Evolutionary conservation across 2,888 invertebrate species (phyloP).

Genomic region (Dynastes tityus): DNA sequence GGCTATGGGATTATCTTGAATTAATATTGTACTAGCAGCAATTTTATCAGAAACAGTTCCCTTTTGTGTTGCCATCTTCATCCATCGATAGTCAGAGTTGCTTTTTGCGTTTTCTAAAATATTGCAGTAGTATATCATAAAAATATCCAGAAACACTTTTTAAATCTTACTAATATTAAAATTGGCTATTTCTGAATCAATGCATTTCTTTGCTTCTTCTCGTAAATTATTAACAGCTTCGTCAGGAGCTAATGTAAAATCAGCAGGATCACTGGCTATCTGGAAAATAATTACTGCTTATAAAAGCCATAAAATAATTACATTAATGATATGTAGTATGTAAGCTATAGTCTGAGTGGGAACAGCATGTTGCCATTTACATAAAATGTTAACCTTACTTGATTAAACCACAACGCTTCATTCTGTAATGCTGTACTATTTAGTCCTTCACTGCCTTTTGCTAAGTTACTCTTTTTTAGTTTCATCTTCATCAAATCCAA

Average conservation of each 20-base stretch:
- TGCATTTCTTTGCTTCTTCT: slow-evolving; percentile 78
- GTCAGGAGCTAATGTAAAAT: slow-evolving; percentile 70
- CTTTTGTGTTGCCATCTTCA: slow-evolving; percentile 82
- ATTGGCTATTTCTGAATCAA: slow-evolving; percentile 78
- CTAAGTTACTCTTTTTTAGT: background rate
- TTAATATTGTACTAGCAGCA: slow-evolving; percentile 86
- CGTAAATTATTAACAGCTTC: slow-evolving; percentile 75
- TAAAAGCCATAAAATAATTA: background rate
- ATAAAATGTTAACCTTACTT: slow-evolving; percentile 17
- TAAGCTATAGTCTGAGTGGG: background rate
- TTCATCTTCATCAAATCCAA: background rate
- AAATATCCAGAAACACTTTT: slow-evolving; percentile 40
- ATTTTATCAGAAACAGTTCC: slow-evolving; percentile 91
- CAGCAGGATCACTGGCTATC: slow-evolving; percentile 72
- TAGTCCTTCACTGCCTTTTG: background rate
- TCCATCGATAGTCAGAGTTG: slow-evolving; percentile 82
- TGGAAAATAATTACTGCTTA: slow-evolving; percentile 58
- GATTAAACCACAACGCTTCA: slow-evolving; percentile 22
- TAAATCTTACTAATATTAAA: slow-evolving; percentile 76
- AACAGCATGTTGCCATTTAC: background rate
- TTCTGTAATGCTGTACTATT: background rate
- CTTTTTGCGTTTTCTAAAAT: slow-evolving; percentile 72
- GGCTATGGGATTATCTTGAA: slow-evolving; percentile 89
- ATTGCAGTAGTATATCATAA: slow-evolving; percentile 14
- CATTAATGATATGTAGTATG: background rate